Conservation (phyloP, 2,113 vertebrate genomes). For the Archocentrus centrarchus region DNA sequence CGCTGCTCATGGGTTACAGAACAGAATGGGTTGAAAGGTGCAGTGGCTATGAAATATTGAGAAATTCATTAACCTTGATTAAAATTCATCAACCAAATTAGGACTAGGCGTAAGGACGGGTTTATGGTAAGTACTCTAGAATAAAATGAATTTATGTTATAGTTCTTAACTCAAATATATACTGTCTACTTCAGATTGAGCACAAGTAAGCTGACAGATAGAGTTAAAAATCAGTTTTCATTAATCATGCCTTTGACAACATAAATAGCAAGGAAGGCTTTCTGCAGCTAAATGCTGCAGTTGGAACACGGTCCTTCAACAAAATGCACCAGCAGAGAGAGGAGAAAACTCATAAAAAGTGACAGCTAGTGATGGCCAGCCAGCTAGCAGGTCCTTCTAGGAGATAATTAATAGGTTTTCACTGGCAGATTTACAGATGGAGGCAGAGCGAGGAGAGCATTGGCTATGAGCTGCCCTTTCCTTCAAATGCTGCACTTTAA, state of each 20-base stretch:
- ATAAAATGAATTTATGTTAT: slow-evolving; percentile 33
- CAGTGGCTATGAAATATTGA: slow-evolving; percentile 57
- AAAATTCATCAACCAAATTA: slow-evolving; percentile 56
- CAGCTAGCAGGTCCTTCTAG: slow-evolving; percentile 69
- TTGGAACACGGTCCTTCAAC: slow-evolving; percentile 38
- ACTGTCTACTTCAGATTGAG: slow-evolving; percentile 27
- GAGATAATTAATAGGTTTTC: slow-evolving; percentile 78
- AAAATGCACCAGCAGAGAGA: slow-evolving; percentile 59
- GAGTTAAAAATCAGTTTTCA: slow-evolving; percentile 54
- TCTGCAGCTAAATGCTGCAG: slow-evolving; percentile 57
- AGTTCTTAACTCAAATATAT: slow-evolving; percentile 31
- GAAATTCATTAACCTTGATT: slow-evolving; percentile 63
- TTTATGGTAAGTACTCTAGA: slow-evolving; percentile 27
- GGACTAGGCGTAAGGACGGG: slow-evolving; percentile 4
- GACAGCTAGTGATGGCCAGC: slow-evolving; percentile 71
- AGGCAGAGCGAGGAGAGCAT: slow-evolving; percentile 43
- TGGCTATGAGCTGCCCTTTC: slow-evolving; percentile 62
- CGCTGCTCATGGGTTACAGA: slow-evolving; percentile 28
- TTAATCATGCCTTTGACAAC: slow-evolving; percentile 45
- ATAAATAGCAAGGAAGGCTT: slow-evolving; percentile 42
- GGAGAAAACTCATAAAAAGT: slow-evolving; percentile 73
- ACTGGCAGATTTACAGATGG: slow-evolving; percentile 73
- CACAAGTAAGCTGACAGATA: slow-evolving; percentile 34
- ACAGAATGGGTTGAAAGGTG: slow-evolving; percentile 35
- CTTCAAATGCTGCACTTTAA: slow-evolving; percentile 66